Conservation (phyloP, 2,888 invertebrate genomes). For the Lypha dubia region DNA sequence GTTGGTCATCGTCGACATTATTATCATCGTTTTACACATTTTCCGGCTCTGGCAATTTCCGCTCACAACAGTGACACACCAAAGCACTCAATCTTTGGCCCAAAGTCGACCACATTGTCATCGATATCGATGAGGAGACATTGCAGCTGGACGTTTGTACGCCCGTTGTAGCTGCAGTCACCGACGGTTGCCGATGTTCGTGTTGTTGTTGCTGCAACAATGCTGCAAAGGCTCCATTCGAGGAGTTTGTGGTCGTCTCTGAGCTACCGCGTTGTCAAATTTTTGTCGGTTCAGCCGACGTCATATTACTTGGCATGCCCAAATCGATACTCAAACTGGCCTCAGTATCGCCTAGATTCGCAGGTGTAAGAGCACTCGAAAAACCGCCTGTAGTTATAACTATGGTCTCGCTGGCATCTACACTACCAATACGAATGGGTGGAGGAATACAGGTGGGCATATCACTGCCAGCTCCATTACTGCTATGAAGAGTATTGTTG, state of each 20-base stretch:
- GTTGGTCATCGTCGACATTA: constrained; percentile 8
- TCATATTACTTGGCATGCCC: constrained; percentile 79
- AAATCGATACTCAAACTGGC: constrained; percentile 79
- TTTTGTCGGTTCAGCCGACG: constrained; percentile 80
- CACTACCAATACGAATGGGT: constrained; percentile 79
- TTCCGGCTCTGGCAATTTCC: constrained; percentile 83
- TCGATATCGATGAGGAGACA: constrained; percentile 82
- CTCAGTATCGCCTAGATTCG: constrained; percentile 74
- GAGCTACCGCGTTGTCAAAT: constrained; percentile 83
- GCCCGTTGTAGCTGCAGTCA: constrained; percentile 73
- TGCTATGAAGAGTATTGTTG: constrained; percentile 82
- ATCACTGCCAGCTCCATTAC: constrained; percentile 78
- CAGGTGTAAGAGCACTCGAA: constrained; percentile 74
- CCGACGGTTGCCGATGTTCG: constrained; percentile 68
- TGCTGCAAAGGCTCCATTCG: constrained; percentile 77
- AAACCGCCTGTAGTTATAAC: constrained; percentile 74
- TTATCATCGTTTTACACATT: constrained; percentile 79
- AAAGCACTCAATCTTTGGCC: constrained; percentile 82
- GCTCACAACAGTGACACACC: constrained; percentile 83
- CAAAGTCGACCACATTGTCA: constrained; percentile 82
- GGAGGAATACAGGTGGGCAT: constrained; percentile 76
- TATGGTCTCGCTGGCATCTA: constrained; percentile 77
- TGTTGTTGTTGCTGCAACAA: constrained; percentile 74
- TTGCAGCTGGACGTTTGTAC: constrained; percentile 80
- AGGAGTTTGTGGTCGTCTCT: constrained; percentile 81